Base-by-base conservation (phyloP, 1,140 invertebrate genomes). In the Pinna nobilis region DNA sequence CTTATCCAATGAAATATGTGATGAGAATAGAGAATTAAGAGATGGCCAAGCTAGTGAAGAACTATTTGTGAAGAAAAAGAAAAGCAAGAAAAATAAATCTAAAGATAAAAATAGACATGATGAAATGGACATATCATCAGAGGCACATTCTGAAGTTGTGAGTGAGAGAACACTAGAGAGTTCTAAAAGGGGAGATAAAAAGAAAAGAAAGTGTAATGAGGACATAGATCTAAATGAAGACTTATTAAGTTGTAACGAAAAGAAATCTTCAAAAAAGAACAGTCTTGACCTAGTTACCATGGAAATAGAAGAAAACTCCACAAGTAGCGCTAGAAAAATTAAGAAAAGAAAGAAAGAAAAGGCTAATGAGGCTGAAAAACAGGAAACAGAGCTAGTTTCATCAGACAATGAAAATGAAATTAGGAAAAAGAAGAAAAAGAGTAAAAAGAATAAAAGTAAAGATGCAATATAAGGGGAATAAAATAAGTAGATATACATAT, bases 391-490 rank as follows among this genome's bases (percentile, higher is more conserved):
- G 15, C 32, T 18, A n/a, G 15, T 57, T 15, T 15, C 32, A 32
- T 15, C 11, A 32, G 28, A 20, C 28, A 11, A 15, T 59, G 55
- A 59, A 35, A n/a, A 4, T 33, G 32, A 59, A 11, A 33, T 33
- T 9, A 5, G 23, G 20, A 30, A 33, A 35, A 33, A 35, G 37
- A 15, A 30, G 37, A 33, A 59, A 0, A 59, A n/a, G 55, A 59
- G 30, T 35, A 59, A 59, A 59, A 59, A 35, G 55, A 59, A 59
- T 20, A 59, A 59, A 20, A 53, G 20, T 7, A 33, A 33, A 7
- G 44, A 47, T 47, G 20, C 15, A 47, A 20, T 47, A 20, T 47
- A 20, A 47, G 15, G 3, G 20, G 32, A 53, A 25, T 20, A 13
- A 30, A 53, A 25, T n/a, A n/a, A n/a, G n/a, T n/a, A 53, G 9